A percentile compares a stretch with the other conserved stretches of the same genome.
Evolutionary conservation across 2,797 vertebrate genomes (phyloP).

Genomic region (Gadopsis bispinosus): DNA sequence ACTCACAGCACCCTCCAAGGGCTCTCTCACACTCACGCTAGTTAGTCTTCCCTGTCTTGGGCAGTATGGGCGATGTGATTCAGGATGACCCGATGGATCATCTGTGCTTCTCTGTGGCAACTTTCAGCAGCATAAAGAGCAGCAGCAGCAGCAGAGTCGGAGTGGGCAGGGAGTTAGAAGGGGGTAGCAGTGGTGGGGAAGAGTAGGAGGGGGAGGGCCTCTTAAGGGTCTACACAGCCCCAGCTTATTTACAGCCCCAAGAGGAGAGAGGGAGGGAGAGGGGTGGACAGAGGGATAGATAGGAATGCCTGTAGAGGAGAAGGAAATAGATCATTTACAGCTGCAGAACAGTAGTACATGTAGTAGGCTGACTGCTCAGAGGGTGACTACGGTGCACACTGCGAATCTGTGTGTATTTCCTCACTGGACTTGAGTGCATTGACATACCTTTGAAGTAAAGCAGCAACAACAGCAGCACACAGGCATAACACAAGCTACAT

Average conservation of each 20-base stretch:
- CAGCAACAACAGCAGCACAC: constrained; percentile 53
- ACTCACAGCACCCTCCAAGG: constrained; percentile 65
- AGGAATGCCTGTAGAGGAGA: constrained; percentile 73
- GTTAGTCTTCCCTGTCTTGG: constrained; percentile 74
- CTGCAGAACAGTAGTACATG: constrained; percentile 39
- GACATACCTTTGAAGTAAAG: constrained; percentile 68
- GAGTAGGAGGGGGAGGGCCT: constrained; percentile 45
- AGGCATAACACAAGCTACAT: constrained; percentile 62
- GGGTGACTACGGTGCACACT: constrained; percentile 31
- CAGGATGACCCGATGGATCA: constrained; percentile 74
- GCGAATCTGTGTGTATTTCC: constrained; percentile 45
- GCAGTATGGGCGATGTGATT: constrained; percentile 61
- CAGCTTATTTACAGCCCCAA: constrained; percentile 72
- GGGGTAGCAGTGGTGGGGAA: constrained; percentile 40
- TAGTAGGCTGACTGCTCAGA: constrained; percentile 32
- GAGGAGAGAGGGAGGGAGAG: constrained; percentile 49
- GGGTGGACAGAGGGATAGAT: constrained; percentile 56
- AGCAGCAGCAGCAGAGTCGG: constrained; percentile 60
- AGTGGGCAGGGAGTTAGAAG: constrained; percentile 41
- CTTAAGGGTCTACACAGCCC: constrained; percentile 65
- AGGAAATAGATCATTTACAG: constrained; percentile 60
- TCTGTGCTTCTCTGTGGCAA: constrained; percentile 73
- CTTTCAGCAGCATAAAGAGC: constrained; percentile 67
- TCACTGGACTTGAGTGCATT: constrained; percentile 42
- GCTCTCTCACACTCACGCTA: constrained; percentile 58